Conservation (phyloP, 53 echinoderm and acorn worm genomes). For the Pentamera pediparva region DNA sequence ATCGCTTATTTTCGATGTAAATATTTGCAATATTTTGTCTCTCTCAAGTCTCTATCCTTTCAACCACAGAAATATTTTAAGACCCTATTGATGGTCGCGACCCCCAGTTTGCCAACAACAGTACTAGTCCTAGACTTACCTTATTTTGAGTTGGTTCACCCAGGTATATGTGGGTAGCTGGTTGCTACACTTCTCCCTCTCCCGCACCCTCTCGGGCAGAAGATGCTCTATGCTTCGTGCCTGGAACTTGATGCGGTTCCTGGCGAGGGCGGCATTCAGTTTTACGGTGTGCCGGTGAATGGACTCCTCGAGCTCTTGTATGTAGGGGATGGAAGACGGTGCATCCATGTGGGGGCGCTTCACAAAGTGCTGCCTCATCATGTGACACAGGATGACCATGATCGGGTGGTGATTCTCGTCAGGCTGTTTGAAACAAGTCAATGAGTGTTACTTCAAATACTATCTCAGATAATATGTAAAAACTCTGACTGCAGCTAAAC, state of each 20-base stretch:
- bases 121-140: conserved; percentile 40
- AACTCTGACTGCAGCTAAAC: too few species aligned
- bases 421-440: conserved; percentile 38
- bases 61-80: too few species aligned
- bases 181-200: conserved; percentile 62
- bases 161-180: conserved; percentile 78
- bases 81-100: too few species aligned
- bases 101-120: not conserved
- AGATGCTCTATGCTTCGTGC: conserved; percentile 77
- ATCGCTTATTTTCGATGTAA: too few species aligned
- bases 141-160: conserved; percentile 76
- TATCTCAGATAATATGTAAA: too few species aligned
- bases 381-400: conserved; percentile 90
- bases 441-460: not conserved
- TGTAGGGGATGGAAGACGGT: conserved; percentile 66
- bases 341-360: conserved; percentile 40
- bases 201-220: conserved; percentile 56
- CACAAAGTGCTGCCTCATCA: conserved; percentile 68
- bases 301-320: conserved; percentile 84
- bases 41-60: too few species aligned
- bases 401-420: conserved; percentile 81
- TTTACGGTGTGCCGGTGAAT: conserved; percentile 62
- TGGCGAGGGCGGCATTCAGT: conserved; percentile 86
- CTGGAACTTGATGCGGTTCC: conserved; percentile 89
- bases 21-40: too few species aligned